Evolutionary conservation across 2,888 invertebrate species (phyloP).

Genomic region (Idaea biselata): DNA sequence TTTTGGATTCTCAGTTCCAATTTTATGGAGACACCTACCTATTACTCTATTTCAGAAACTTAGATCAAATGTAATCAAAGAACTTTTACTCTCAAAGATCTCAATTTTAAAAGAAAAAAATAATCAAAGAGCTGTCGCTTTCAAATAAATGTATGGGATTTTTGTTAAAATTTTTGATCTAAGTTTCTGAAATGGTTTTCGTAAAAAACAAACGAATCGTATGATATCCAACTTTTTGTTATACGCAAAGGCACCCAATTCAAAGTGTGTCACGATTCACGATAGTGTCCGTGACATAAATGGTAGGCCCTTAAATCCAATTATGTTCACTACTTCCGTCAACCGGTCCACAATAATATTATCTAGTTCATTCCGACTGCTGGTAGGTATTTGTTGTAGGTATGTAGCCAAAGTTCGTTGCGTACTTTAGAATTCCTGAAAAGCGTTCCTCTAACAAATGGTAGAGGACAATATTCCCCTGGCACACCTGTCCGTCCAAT

Average conservation of each 20-base stretch:
- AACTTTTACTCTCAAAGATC: too few relatives aligned
- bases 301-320: slow-evolving; percentile 29
- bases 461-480: background rate
- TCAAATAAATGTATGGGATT: too few relatives aligned
- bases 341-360: slow-evolving; percentile 20
- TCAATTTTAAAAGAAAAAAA: too few relatives aligned
- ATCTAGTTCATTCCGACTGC: slow-evolving; percentile 22
- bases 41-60: too few relatives aligned
- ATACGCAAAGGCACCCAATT: background rate
- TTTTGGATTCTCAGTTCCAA: too few relatives aligned
- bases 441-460: background rate
- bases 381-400: slow-evolving; percentile 11
- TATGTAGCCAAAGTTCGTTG: background rate
- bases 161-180: too few relatives aligned
- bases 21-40: too few relatives aligned
- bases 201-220: background rate
- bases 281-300: slow-evolving; percentile 24
- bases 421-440: background rate
- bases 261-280: slow-evolving; percentile 21
- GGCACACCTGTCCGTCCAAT: too few relatives aligned
- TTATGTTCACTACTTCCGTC: slow-evolving; percentile 29
- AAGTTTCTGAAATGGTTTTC: too few relatives aligned
- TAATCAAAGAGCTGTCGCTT: too few relatives aligned
- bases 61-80: too few relatives aligned
- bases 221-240: background rate